Percentiles rank a stretch among this genome's conserved stretches.
These are phyloP conservation scores for Pimephales promelas DNA, from an alignment of 2,113 vertebrate species.

Conservation along the genomic window DNA sequence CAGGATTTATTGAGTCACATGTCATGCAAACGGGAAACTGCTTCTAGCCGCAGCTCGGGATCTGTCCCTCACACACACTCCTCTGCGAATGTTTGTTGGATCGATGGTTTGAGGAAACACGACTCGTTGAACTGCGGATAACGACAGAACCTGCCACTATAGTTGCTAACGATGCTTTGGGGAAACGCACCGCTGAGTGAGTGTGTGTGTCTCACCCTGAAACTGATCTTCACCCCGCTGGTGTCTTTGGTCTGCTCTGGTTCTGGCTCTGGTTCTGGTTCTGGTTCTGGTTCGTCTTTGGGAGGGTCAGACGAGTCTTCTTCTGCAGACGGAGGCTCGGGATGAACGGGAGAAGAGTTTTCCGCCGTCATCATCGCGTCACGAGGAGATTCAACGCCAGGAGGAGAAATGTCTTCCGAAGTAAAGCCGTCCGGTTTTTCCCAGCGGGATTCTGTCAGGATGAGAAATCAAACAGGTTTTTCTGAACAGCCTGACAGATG, in stretches of 20 bases:
- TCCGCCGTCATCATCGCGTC: slow-evolving; percentile 42
- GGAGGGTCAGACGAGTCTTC: slow-evolving; percentile 55
- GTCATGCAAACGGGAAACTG: too few species aligned
- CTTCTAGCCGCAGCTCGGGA: too few species aligned
- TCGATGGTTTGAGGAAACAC: too few species aligned
- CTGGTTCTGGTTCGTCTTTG: slow-evolving; percentile 35
- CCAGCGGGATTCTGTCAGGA: slow-evolving; percentile 88
- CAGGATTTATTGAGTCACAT: too few species aligned
- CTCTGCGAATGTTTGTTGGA: too few species aligned
- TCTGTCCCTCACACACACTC: too few species aligned
- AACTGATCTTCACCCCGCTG: slow-evolving; percentile 70
- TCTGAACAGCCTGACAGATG: not conserved
- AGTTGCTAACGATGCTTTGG: too few species aligned
- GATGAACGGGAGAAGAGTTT: slow-evolving; percentile 59
- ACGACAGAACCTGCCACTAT: too few species aligned
- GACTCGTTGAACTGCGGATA: too few species aligned
- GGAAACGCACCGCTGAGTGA: not conserved
- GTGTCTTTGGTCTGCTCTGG: slow-evolving; percentile 44
- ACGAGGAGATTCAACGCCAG: slow-evolving; percentile 7
- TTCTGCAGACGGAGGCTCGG: slow-evolving; percentile 63
- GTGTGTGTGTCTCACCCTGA: slow-evolving; percentile 73
- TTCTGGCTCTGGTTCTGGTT: not conserved
- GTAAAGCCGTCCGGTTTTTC: slow-evolving; percentile 82
- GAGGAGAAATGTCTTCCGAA: not conserved
- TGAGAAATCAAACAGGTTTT: not conserved